Percentiles rank a stretch among this genome's conserved stretches.
Conservation (phyloP, 1,140 invertebrate genomes). For the Rhysida immarginata region DNA sequence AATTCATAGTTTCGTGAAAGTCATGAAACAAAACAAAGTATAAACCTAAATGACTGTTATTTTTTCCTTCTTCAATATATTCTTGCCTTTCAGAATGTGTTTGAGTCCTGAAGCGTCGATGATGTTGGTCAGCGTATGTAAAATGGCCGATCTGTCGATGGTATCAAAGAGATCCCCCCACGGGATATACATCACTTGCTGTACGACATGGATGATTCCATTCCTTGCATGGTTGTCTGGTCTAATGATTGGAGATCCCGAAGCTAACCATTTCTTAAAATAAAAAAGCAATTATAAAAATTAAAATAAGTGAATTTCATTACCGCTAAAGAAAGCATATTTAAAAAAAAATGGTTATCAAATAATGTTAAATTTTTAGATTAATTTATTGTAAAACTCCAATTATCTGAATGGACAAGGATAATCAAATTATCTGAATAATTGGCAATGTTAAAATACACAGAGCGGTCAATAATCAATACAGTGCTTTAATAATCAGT, state of each 20-base stretch:
- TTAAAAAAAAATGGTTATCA: too few species aligned
- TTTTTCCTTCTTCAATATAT: not conserved
- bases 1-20: not conserved
- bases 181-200: slow-evolving; percentile 28
- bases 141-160: slow-evolving; percentile 20
- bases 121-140: slow-evolving; percentile 16
- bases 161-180: slow-evolving; percentile 22
- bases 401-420: too few species aligned
- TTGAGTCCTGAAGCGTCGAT: slow-evolving; percentile 16
- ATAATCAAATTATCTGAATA: too few species aligned
- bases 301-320: too few species aligned
- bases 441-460: too few species aligned
- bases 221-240: slow-evolving; percentile 26
- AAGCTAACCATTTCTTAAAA: slow-evolving; percentile 24
- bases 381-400: too few species aligned
- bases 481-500: too few species aligned
- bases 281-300: too few species aligned
- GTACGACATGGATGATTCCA: slow-evolving; percentile 32
- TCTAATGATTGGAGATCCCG: slow-evolving; percentile 24
- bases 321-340: too few species aligned
- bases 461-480: too few species aligned
- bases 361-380: too few species aligned
- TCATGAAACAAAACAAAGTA: not conserved
- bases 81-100: slow-evolving; percentile 14
- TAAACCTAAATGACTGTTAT: not conserved